A percentile compares a stretch with the other conserved stretches of the same genome.
Conservation (phyloP, 1,140 invertebrate genomes). For the Leptoteleia sp. region DNA sequence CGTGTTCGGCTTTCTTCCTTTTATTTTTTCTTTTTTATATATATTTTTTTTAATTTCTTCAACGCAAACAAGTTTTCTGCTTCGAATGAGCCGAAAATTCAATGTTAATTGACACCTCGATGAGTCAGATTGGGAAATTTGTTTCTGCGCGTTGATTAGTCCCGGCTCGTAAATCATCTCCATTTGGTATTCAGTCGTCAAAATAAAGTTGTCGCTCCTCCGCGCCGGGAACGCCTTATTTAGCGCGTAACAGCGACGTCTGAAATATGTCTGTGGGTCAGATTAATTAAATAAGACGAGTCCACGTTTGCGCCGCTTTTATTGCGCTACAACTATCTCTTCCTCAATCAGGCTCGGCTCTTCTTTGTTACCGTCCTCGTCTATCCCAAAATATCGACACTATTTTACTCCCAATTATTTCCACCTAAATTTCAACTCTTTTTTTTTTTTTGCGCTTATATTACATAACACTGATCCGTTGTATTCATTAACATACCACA, state of each 20-base stretch:
- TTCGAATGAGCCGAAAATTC: too few species aligned
- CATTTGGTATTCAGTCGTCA: slow-evolving; percentile 6
- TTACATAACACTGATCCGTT: too few species aligned
- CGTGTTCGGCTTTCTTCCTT: too few species aligned
- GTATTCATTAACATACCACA: too few species aligned
- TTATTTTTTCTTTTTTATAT: too few species aligned
- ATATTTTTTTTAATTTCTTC: too few species aligned
- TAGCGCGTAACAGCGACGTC: slow-evolving; percentile 1
- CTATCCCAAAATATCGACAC: too few species aligned
- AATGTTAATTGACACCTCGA: neutral
- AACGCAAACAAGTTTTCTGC: too few species aligned
- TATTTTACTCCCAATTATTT: too few species aligned
- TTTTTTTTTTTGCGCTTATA: too few species aligned
- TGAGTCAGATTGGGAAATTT: slow-evolving; percentile 8
- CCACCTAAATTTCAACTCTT: too few species aligned
- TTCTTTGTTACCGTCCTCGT: slow-evolving; percentile 12
- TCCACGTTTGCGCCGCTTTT: slow-evolving; percentile 48
- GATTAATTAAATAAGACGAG: slow-evolving; percentile 52
- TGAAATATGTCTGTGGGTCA: slow-evolving; percentile 47
- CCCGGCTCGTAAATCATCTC: slow-evolving; percentile 4
- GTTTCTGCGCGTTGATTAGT: slow-evolving; percentile 3
- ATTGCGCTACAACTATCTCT: slow-evolving; percentile 38
- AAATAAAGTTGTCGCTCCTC: slow-evolving; percentile 5
- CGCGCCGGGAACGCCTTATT: slow-evolving; percentile 4
- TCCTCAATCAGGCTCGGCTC: slow-evolving; percentile 9